Base-by-base conservation (phyloP, 2,797 vertebrate species). In the Manis pentadactyla region DNA sequence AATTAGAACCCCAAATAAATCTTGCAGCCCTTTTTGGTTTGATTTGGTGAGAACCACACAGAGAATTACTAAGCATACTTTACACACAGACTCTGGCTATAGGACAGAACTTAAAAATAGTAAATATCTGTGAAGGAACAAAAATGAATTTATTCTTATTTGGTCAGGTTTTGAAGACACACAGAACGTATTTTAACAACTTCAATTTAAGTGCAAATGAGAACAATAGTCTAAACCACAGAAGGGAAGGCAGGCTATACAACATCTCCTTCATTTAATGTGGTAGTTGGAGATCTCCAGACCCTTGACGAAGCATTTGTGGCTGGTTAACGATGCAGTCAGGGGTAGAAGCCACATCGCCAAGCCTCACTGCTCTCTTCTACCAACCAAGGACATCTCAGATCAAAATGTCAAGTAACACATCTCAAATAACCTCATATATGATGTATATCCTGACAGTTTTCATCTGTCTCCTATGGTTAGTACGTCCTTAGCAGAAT, bases 121-220 rank as follows among this genome's bases (percentile, higher is more conserved):
- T 53, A 84, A 91, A 39, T 29, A 90, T 57, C 34, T 90, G 27
- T 66, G 34, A 87, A 81, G 10, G 10, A 73, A 86, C 37, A 96
- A 87, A 73, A 42, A 75, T 25, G 61, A 39, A 57, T n/a, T 21
- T 87, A 75, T 37, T 91, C 39, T 57, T 55, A 68, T 39, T 63
- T 87, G 27, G 49, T 13, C 83, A 17, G 5, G 5, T 27, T 82
- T 86, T 74, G 14, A 96, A 95, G 93, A 94, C 55, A 71, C 10
- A 81, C 1, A n/a, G 18, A 87, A 85, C 57, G 51, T 69, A 93
- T 87, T 85, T 92, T 74, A 86, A 88, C 29, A 77, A 49, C 63
- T 87, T 92, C 13, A 71, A 37, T 34, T 61, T 31, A 51, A 19
- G 31, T 63, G 75, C 84, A 93, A 88, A 82, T 18, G 84, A 74